These are phyloP conservation scores for Cyrtonyx montezumae DNA, from an alignment of 2,113 vertebrate genomes.

Conservation along the genomic window DNA sequence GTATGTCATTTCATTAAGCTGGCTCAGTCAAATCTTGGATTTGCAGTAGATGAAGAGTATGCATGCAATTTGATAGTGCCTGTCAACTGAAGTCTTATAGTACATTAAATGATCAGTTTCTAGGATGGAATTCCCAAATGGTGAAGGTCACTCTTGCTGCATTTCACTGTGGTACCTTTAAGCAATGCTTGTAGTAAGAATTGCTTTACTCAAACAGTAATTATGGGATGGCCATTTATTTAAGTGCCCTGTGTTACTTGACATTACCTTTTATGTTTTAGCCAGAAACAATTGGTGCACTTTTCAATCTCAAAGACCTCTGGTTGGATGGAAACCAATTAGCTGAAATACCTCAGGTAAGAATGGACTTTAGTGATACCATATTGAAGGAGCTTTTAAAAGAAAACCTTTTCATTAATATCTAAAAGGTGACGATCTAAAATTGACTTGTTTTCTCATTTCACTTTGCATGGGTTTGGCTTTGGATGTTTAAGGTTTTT, in stretches of 20 bases:
- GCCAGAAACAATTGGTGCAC: slow-evolving; percentile 95
- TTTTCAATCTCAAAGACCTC: slow-evolving; percentile 94
- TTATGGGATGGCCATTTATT: background rate
- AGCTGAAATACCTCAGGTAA: slow-evolving; percentile 92
- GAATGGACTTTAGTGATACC: background rate
- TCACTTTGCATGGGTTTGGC: background rate
- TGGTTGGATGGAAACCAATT: slow-evolving; percentile 99
- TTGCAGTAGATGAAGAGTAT: background rate
- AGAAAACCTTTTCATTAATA: background rate
- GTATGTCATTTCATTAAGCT: background rate
- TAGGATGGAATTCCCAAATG: background rate
- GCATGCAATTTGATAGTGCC: background rate
- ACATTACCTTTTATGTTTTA: slow-evolving; percentile 65
- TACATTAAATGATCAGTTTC: background rate
- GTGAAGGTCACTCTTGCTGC: background rate
- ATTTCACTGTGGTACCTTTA: background rate
- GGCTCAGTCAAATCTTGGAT: background rate
- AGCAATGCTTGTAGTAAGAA: background rate
- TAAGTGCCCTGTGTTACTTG: background rate
- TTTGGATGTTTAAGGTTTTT: background rate
- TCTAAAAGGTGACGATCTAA: background rate
- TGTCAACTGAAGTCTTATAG: background rate
- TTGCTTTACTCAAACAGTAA: background rate
- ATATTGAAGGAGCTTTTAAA: background rate
- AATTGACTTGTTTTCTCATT: background rate